Percentiles rank a stretch among this genome's conserved stretches.
Conservation (phyloP, 2,888 invertebrate species). For the Conops quadrifasciatus region DNA sequence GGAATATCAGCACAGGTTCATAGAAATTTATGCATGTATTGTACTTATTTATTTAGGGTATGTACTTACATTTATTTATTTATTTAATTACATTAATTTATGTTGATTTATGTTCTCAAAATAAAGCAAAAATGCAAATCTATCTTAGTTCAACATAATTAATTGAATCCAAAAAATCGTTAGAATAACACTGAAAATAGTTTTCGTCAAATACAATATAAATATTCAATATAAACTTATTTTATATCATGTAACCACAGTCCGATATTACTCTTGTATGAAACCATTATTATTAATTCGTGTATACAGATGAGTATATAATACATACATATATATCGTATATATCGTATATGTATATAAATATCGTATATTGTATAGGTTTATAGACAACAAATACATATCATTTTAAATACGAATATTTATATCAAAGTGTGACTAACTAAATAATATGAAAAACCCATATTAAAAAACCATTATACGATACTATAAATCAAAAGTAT, state of each 20-base stretch:
- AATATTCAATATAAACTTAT: slow-evolving; percentile 1
- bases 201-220: background rate
- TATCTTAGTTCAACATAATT: too few relatives aligned
- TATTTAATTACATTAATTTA: too few relatives aligned
- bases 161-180: too few relatives aligned
- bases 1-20: too few relatives aligned
- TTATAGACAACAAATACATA: slow-evolving; percentile 47
- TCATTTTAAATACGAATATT: slow-evolving; percentile 52
- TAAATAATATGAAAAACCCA: slow-evolving; percentile 28
- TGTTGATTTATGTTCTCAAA: too few relatives aligned
- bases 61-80: too few relatives aligned
- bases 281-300: background rate
- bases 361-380: slow-evolving; percentile 2
- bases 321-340: slow-evolving; percentile 18
- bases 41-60: too few relatives aligned
- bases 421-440: slow-evolving; percentile 34
- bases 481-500: slow-evolving; percentile 5
- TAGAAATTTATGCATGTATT: too few relatives aligned
- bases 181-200: too few relatives aligned
- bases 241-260: background rate
- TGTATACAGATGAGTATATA: background rate
- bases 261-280: background rate
- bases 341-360: slow-evolving; percentile 18
- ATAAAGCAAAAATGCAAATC: too few relatives aligned
- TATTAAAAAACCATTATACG: slow-evolving; percentile 6